These are phyloP conservation scores for Orthosia gracilis DNA, from an alignment of 2,888 invertebrate genomes.

Conservation along the genomic window DNA sequence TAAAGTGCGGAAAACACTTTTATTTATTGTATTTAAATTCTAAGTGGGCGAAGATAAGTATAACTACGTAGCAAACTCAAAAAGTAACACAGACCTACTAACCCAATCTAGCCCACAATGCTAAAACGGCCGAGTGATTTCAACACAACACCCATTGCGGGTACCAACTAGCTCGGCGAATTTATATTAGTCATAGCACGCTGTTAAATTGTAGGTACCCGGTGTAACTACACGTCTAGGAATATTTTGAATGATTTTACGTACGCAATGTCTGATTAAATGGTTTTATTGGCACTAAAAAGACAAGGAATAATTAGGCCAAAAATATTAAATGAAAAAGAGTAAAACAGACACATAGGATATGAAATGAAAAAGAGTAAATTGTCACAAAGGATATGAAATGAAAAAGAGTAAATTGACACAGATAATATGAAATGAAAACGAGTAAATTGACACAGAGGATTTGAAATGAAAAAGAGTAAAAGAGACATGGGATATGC, in stretches of 20 bases:
- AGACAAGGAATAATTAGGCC: neutral
- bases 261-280: neutral
- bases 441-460: too few relatives aligned
- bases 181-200: slow-evolving; percentile 54
- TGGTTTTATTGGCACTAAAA: neutral
- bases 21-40: slow-evolving; percentile 4
- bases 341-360: too few relatives aligned
- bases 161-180: slow-evolving; percentile 35
- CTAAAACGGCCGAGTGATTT: slow-evolving; percentile 46
- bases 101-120: slow-evolving; percentile 60
- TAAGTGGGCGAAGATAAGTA: slow-evolving; percentile 28
- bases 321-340: neutral
- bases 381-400: too few relatives aligned
- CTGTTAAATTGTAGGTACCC: slow-evolving; percentile 23
- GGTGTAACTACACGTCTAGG: neutral
- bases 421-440: too few relatives aligned
- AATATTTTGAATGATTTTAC: slow-evolving; percentile 20
- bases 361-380: neutral
- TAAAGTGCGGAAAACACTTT: neutral
- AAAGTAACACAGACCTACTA: slow-evolving; percentile 61
- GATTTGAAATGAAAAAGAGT: neutral
- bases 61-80: slow-evolving; percentile 15
- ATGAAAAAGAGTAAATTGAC: too few relatives aligned
- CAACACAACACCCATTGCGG: slow-evolving; percentile 53
- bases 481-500: neutral